These are phyloP conservation scores for Anastatus disparis DNA, from an alignment of 1,140 invertebrate species.

Conservation along the genomic window DNA sequence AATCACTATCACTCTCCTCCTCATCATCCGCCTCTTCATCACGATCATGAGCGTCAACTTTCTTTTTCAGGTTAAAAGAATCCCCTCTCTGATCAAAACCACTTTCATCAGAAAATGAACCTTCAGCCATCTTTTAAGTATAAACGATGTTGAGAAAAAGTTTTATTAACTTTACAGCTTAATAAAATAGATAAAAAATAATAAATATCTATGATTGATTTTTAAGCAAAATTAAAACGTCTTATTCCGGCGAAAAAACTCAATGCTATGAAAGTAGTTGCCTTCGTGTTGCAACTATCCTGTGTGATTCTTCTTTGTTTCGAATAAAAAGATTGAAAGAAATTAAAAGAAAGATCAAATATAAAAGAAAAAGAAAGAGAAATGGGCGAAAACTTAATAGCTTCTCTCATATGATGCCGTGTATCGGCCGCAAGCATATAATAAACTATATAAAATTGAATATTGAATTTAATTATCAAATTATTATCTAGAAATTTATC, in stretches of 20 bases:
- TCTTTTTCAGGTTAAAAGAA: not conserved
- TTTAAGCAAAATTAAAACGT: slow-evolving; percentile 14
- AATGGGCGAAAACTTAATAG: not conserved
- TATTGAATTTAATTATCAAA: too few species aligned
- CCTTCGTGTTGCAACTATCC: too few species aligned
- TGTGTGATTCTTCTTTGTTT: not conserved
- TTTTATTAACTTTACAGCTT: too few species aligned
- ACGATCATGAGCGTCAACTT: not conserved
- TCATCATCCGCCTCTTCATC: not conserved
- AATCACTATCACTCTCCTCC: not conserved
- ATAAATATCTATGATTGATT: too few species aligned
- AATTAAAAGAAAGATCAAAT: not conserved
- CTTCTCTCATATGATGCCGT: slow-evolving; percentile 26
- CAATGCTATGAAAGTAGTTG: slow-evolving; percentile 35
- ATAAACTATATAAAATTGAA: not conserved
- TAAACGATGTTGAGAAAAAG: too few species aligned
- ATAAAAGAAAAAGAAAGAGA: not conserved
- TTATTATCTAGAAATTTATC: too few species aligned
- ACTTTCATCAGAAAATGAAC: too few species aligned
- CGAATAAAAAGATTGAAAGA: not conserved
- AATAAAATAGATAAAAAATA: too few species aligned
- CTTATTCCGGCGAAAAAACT: slow-evolving; percentile 31
- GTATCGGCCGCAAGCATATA: slow-evolving; percentile 17
- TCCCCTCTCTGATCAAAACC: not conserved
- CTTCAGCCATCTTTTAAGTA: too few species aligned